Base-by-base conservation (phyloP, 2,113 vertebrate genomes). In the Tragulus kanchil region DNA sequence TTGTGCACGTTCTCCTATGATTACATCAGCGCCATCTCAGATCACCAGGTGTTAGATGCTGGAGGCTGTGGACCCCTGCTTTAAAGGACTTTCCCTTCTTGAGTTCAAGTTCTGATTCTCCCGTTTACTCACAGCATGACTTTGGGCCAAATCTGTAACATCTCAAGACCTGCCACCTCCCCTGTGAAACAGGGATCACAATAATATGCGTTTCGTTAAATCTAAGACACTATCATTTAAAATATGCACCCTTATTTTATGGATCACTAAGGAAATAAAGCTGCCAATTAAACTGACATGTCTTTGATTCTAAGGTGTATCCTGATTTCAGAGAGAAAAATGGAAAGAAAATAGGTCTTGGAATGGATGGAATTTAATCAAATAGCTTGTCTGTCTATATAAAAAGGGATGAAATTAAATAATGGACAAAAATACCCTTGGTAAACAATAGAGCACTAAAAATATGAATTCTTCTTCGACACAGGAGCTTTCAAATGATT, bases 401-500 rank as follows among this genome's bases (percentile, higher is more conserved):
- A 21, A 75, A 92, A 71, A 54, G 42, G 25, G 7, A 82, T 42
- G 25, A 14, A 50, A 42, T 65, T 8, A 59, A 87, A 84, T 50
- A 50, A 62, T 1, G 10, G 36, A 7, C 23, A 9, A 85, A 26
- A 59, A 59, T 50, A 48, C 19, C 19, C n/a, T 75, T 54, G 36
- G 64, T 28, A 67, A 96, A 93, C 25, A 9, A 1, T 9, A 69
- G 67, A 67, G 62, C 4, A 17, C 50, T 84, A 52, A 78, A 87
- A 82, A 50, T 48, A 83, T 59, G 23, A 84, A 95, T 75, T 79
- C 87, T 90, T 84, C 65, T 96, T 21, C 4, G 59, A 28, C 65
- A 67, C 8, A 61, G 5, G 14, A 59, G 89, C 81, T 75, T 95
- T 62, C 71, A 42, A 69, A 69, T 61, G 84, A 65, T 56, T 93